These are phyloP conservation scores for Chrysopa pallens DNA, from an alignment of 1,140 invertebrate genomes.

Conservation along the genomic window DNA sequence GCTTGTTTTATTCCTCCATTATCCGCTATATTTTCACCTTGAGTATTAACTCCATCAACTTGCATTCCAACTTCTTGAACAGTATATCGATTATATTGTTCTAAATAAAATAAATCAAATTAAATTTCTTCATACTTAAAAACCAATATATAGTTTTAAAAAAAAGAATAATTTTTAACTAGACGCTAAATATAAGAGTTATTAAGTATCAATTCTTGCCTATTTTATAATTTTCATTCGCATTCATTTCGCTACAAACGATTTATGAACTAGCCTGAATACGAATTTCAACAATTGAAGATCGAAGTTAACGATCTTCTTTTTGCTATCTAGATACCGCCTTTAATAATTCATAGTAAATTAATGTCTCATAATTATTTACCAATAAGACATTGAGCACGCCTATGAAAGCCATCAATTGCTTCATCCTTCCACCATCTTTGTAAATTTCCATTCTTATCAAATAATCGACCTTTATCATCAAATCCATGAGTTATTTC, in stretches of 20 bases:
- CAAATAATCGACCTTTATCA: constrained; percentile 46
- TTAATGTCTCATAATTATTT: constrained; percentile 21
- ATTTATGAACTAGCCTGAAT: no score
- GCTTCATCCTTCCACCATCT: constrained; percentile 60
- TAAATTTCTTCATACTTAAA: no score
- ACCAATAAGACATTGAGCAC: constrained; percentile 65
- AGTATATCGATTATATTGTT: constrained; percentile 52
- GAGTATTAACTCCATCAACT: constrained; percentile 41
- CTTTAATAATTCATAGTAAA: no score
- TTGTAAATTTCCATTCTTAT: constrained; percentile 47
- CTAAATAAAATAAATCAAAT: constrained; percentile 14
- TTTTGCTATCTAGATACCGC: no score
- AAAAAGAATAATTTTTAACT: no score
- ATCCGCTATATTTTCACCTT: constrained; percentile 81
- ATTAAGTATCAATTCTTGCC: no score
- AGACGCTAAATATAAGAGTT: no score
- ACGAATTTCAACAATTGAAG: no score
- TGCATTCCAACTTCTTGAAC: constrained; percentile 35
- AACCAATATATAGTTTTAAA: no score
- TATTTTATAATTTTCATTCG: no score
- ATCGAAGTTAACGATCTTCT: no score
- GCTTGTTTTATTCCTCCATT: constrained; percentile 78
- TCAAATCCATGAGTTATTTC: constrained; percentile 54
- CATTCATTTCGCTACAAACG: no score
- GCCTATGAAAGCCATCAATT: constrained; percentile 41